Evolutionary conservation across 2,797 vertebrate species (phyloP), one percentile per base, ranked within the genome.

Genomic region (Bryconaethiops microstoma): DNA sequence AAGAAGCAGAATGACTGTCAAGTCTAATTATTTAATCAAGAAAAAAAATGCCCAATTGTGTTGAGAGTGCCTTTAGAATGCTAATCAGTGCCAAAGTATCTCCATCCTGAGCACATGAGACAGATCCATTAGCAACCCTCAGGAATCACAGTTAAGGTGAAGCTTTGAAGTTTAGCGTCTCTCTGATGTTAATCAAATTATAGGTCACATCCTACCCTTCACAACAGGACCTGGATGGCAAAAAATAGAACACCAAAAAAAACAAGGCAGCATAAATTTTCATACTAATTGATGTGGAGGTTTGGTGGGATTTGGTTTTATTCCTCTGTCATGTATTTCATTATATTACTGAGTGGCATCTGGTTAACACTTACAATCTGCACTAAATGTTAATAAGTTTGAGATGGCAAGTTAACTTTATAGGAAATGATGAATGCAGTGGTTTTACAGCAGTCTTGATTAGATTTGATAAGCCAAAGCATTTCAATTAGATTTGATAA

Each of bases 51-150:
- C 54, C 50, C 39, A 77, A 70, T 69, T 77, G 63, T 19, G 9
- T 65, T n/a, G 54, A 76, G 72, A 63, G 64, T 4, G 17, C 75
- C 23, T 76, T 83, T 64, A 60, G 50, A 92, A 92, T 91, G 76
- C 85, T 83, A 85, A 91, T 90, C 82, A 84, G 73, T 82, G 77
- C 65, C 75, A 74, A 62, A 74, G 78, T 83, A 70, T 71, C 65
- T 60, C 42, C 13, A 74, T 77, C 59, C 85, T 39, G 83, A 93
- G 87, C 72, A 74, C 69, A 63, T 68, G 76, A 45, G 52, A 84
- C 76, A 79, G 78, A 67, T 79, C 59, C 2, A 76, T 84, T 82
- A 73, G 65, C 23, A 55, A 62, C 13, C 62, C 77, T 19, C 48
- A 23, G 73, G 77, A 74, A 67, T 65, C 10, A 54, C 42, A 60